Percentiles rank a stretch among this genome's conserved stretches.
Conservation (phyloP, 2,888 invertebrate genomes). For the Drymonia ruficornis region DNA sequence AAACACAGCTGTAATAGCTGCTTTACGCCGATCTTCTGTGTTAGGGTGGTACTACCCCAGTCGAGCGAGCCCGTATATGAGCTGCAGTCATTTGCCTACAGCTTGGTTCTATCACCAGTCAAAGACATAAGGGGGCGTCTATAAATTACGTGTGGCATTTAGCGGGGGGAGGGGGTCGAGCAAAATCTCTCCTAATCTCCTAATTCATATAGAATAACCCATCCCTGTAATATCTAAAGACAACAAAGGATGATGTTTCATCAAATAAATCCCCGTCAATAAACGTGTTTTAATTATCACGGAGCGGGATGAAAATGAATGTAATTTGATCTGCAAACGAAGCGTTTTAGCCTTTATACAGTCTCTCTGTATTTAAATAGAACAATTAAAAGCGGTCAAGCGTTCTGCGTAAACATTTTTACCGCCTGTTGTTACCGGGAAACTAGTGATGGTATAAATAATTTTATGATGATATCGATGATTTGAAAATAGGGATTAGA, state of each 20-base stretch:
- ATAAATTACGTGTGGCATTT: no score
- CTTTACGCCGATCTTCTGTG: no score
- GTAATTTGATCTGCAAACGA: conserved; percentile 59
- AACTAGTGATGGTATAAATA: conserved; percentile 7
- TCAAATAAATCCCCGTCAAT: conserved; percentile 45
- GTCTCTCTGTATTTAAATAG: conserved; percentile 56
- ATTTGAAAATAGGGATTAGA: no score
- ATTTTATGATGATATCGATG: conserved; percentile 6
- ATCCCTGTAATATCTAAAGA: neutral
- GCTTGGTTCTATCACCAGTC: no score
- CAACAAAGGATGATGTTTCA: conserved; percentile 40
- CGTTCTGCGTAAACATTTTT: conserved; percentile 69
- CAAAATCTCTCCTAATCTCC: no score
- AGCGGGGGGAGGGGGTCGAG: no score
- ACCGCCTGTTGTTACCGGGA: conserved; percentile 47
- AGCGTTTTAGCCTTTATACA: conserved; percentile 50
- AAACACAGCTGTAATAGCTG: no score
- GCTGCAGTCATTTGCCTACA: no score
- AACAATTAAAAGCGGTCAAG: conserved; percentile 69
- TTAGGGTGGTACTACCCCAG: no score
- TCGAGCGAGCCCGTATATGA: no score
- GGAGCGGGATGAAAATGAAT: conserved; percentile 48
- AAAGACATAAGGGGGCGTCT: no score
- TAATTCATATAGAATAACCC: neutral
- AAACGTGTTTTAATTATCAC: conserved; percentile 66